A percentile compares a stretch with the other conserved stretches of the same genome.
phyloP scores from a whole-genome alignment of 2,797 vertebrate genomes.

The Fratercula arctica region DNA sequence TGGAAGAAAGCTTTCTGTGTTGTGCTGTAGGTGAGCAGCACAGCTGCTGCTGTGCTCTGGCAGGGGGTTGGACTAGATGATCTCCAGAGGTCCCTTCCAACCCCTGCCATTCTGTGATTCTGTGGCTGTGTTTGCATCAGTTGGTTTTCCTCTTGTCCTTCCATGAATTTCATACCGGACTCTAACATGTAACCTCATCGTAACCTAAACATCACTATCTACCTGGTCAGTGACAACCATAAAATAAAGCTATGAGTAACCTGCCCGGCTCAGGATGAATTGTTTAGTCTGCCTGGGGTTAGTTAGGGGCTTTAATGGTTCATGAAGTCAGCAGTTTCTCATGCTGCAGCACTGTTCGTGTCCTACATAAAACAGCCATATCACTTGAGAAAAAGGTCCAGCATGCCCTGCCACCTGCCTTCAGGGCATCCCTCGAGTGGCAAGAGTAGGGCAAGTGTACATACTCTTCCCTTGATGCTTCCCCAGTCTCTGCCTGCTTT shows the following conservation, averaged over 20 bases:
- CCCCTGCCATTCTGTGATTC: too few relatives aligned
- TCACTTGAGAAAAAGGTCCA: neutral
- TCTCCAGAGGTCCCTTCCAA: too few relatives aligned
- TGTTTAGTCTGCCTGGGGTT: neutral
- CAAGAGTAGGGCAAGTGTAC: neutral
- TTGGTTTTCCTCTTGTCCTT: neutral
- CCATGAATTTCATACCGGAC: neutral
- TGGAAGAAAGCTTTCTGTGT: neutral
- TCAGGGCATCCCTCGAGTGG: accelerated
- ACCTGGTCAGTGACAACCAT: neutral
- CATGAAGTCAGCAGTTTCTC: neutral
- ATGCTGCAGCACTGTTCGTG: neutral
- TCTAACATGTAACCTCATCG: accelerated
- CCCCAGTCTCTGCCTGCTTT: neutral
- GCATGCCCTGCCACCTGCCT: neutral
- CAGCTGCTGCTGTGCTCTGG: too few relatives aligned
- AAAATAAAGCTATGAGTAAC: neutral
- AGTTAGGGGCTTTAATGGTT: neutral
- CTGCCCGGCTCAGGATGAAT: neutral
- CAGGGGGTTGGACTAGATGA: too few relatives aligned
- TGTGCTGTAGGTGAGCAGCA: too few relatives aligned
- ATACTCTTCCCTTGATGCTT: neutral
- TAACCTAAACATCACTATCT: neutral
- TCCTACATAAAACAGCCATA: neutral
- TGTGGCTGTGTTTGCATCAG: accelerated